phyloP scores from a whole-genome alignment of 2,888 invertebrate species.

The Megamerina dolium region DNA sequence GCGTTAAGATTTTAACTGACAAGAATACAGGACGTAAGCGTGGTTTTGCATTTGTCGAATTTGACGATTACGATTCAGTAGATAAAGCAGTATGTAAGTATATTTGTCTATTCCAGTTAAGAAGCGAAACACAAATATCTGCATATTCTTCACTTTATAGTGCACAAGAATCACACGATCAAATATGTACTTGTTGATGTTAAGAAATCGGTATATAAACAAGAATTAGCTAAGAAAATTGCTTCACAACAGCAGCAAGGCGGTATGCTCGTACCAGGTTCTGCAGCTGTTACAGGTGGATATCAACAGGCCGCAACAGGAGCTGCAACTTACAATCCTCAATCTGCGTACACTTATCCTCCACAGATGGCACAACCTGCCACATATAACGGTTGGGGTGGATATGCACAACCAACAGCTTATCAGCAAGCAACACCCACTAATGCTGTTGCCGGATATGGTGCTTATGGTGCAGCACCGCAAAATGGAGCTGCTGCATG shows the following conservation, averaged over 20 bases:
- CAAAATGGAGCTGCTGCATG: slow-evolving; percentile 23
- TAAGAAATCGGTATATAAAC: slow-evolving; percentile 40
- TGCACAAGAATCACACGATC: slow-evolving; percentile 36
- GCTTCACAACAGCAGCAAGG: slow-evolving; percentile 22
- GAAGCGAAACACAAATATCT: too few relatives aligned
- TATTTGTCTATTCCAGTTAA: too few relatives aligned
- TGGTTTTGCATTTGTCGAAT: slow-evolving; percentile 44
- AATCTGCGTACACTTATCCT: slow-evolving; percentile 45
- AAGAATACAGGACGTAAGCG: slow-evolving; percentile 43
- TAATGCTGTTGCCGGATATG: slow-evolving; percentile 22
- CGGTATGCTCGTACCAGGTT: slow-evolving; percentile 6
- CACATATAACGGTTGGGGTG: slow-evolving; percentile 31
- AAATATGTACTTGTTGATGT: slow-evolving; percentile 37
- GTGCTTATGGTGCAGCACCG: slow-evolving; percentile 22
- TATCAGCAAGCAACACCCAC: slow-evolving; percentile 31
- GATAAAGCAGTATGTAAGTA: slow-evolving; percentile 41
- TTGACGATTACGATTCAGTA: slow-evolving; percentile 37
- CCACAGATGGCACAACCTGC: slow-evolving; percentile 27
- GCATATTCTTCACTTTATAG: slow-evolving; percentile 19
- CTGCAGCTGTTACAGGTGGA: slow-evolving; percentile 28
- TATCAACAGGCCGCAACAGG: slow-evolving; percentile 21
- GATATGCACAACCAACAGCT: slow-evolving; percentile 32
- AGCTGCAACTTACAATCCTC: slow-evolving; percentile 23
- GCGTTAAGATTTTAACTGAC: slow-evolving; percentile 39
- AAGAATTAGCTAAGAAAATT: slow-evolving; percentile 30